Base-by-base conservation (phyloP, 2,797 vertebrate species). In the Arctocebus calabarensis region DNA sequence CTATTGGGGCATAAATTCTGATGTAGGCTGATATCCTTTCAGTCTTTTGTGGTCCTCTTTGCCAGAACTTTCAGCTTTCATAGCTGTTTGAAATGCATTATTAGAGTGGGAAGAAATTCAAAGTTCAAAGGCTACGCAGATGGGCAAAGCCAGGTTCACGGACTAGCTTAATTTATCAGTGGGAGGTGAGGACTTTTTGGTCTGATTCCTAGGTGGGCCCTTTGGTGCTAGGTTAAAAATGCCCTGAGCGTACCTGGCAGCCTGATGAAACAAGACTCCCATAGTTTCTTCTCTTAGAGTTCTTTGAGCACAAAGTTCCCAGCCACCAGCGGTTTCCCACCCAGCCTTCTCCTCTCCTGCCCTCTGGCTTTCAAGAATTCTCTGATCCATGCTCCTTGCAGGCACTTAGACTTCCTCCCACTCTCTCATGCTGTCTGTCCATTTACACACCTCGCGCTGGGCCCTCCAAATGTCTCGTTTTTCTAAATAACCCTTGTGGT, bases 321-420 rank as follows among this genome's bases (percentile, higher is more conserved):
- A 87, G 34, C 12, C 23, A 29, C 5, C 4, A n/a, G 52, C 19
- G 95, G 22, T 77, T 95, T 74, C 40, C 84, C 55, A 48, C 40
- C 10, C 40, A 73, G 32, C 9, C 27, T 77, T 34, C 43, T 74
- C 34, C 52, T 79, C 61, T 74, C 19, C 29, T 81, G 23, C 32
- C 75, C 45, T 84, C 57, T 40, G 34, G 32, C 66, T 96, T 97
- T 91, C 40, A 95, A 89, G 34, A 94, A 82, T 77, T 91, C 66
- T 97, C 29, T 34, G 43, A 84, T 93, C 62, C 86, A 6, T 87
- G 32, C 66, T 91, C 52, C 55, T 64, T 66, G n/a, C 14, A 81
- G 66, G 27, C 64, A 43, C 37, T 95, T 75, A 94, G 64, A 94
- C 55, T 88, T 92, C 71, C n/a, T 68, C 23, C 7, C 14, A 90